Evolutionary conservation across 2,888 invertebrate species (phyloP), one percentile per base, ranked within the genome.

Genomic region (Hartigia nigra): DNA sequence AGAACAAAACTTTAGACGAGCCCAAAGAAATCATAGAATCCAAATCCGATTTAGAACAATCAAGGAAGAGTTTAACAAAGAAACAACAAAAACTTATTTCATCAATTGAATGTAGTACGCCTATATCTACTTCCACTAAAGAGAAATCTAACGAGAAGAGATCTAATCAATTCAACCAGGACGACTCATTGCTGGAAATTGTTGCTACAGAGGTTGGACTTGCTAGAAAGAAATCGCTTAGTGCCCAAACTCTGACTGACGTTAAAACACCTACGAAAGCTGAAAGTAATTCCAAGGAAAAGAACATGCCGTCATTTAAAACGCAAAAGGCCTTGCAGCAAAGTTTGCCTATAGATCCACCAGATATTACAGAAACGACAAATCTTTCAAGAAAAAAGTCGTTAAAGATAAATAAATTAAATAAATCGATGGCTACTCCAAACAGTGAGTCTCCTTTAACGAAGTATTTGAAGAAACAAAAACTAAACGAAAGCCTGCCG

Each of bases 401-500:
- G 14, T 55, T 70, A 12, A 80, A 74, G 70, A 37, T 74, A 4
- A 69, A 77, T 36, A 74, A 55, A 4, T 70, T 81, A 1, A 76
- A 82, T 76, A 81, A 79, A 69, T 80, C 82, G 12, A 77, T 84
- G 80, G 12, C 37, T 55, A 74, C 76, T 23, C 76, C 82, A 12
- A 72, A 76, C 34, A 81, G 37, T 4, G 87, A 87, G 36, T 84
- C 86, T 1, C 87, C 88, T 12, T 83, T 81, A 31, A 86, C 86
- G 12, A 88, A 87, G 37, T 84, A 83, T 37, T 78, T 90, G 34
- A 88, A 84, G 78, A 90, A 89, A 74, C 83, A 86, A 1, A 91
- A 87, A 77, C 80, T 91, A 72, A 89, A 88, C 75, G 88, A 88
- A 5, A 86, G 86, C 3, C 80, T 86, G 5, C 90, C 90, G 31